A percentile compares a stretch with the other conserved stretches of the same genome.
These are phyloP conservation scores for Oriolus oriolus DNA, from an alignment of 2,113 vertebrate genomes.

Conservation along the genomic window DNA sequence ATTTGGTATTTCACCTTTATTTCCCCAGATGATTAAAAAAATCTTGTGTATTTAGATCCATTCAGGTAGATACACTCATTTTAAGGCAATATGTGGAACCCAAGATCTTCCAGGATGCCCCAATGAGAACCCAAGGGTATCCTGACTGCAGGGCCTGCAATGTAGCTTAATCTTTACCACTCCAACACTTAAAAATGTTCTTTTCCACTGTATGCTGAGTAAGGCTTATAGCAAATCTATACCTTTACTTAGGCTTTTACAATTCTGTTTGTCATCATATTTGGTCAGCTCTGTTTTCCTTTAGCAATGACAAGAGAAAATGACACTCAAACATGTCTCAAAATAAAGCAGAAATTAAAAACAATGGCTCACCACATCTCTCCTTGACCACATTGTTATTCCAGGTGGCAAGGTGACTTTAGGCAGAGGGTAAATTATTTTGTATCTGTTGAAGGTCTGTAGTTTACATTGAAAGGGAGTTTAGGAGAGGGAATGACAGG, in stretches of 20 bases:
- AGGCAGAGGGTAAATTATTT: neutral
- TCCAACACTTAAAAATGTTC: neutral
- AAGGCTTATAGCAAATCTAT: neutral
- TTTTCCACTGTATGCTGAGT: neutral
- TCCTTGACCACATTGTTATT: neutral
- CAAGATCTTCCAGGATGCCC: neutral
- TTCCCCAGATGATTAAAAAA: neutral
- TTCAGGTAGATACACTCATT: neutral
- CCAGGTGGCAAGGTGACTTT: neutral
- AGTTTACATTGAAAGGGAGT: neutral
- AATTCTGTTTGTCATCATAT: neutral
- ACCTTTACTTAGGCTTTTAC: neutral
- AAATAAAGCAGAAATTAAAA: neutral
- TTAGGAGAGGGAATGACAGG: neutral
- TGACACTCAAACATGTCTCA: neutral
- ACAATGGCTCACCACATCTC: neutral
- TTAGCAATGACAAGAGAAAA: neutral
- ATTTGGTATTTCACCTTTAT: neutral
- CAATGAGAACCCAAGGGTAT: neutral
- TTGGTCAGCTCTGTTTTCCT: neutral
- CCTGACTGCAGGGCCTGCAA: neutral
- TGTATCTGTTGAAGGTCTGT: neutral
- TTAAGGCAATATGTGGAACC: neutral
- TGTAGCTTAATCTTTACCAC: neutral
- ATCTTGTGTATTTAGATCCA: neutral